Evolutionary conservation across 2,888 invertebrate species (phyloP).

Genomic region (Aethes cnicana): DNA sequence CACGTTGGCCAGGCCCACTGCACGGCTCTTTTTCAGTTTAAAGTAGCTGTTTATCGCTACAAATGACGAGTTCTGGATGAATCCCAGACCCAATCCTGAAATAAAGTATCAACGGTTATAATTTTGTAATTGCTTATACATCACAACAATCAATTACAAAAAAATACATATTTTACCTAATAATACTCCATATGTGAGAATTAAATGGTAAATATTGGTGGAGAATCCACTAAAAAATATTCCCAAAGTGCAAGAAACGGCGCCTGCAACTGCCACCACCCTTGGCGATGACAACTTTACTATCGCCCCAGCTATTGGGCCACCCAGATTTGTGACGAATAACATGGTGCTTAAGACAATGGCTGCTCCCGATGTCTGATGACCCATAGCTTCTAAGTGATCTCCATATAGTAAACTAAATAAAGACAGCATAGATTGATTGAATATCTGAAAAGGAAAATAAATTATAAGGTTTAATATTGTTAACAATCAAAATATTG

Average conservation of each 20-base stretch:
- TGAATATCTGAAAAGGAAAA: slow-evolving; percentile 88
- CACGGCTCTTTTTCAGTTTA: slow-evolving; percentile 84
- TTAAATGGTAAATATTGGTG: slow-evolving; percentile 68
- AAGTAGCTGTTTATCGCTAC: slow-evolving; percentile 88
- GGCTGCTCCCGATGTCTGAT: slow-evolving; percentile 85
- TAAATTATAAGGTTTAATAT: neutral
- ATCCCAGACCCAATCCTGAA: slow-evolving; percentile 86
- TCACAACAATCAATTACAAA: neutral
- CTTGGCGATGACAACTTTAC: slow-evolving; percentile 76
- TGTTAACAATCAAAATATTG: too few relatives aligned
- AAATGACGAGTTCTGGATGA: slow-evolving; percentile 87
- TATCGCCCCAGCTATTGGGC: slow-evolving; percentile 86
- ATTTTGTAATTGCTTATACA: slow-evolving; percentile 5
- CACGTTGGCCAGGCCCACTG: slow-evolving; percentile 89
- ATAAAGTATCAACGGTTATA: slow-evolving; percentile 32
- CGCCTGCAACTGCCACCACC: slow-evolving; percentile 68
- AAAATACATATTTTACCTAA: slow-evolving; percentile 66
- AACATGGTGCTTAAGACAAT: slow-evolving; percentile 86
- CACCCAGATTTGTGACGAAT: slow-evolving; percentile 84
- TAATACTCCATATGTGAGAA: slow-evolving; percentile 70
- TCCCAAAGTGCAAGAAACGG: slow-evolving; percentile 63
- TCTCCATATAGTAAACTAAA: slow-evolving; percentile 87
- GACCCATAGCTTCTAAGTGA: slow-evolving; percentile 83
- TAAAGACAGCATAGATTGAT: slow-evolving; percentile 86
- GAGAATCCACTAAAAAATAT: slow-evolving; percentile 74